Evolutionary conservation across 2,113 vertebrate genomes (phyloP).

Genomic region (Daboia siamensis): DNA sequence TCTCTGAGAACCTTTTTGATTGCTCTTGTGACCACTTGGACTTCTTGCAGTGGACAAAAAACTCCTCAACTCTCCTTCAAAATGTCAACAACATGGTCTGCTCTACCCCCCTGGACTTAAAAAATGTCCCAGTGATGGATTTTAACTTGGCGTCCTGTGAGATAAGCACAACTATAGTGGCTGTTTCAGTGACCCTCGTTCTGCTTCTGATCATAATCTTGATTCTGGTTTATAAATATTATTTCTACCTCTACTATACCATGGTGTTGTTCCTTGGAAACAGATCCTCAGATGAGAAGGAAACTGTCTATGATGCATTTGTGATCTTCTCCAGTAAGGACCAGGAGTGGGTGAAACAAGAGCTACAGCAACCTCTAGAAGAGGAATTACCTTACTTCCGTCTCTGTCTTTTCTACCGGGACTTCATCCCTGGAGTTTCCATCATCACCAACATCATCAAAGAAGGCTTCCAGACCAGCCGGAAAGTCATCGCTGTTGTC

Average conservation of each 20-base stretch:
- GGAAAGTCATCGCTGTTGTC: slow-evolving; percentile 73
- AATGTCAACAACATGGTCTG: slow-evolving; percentile 59
- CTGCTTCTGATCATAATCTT: background rate
- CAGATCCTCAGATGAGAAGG: slow-evolving; percentile 48
- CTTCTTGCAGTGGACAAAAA: slow-evolving; percentile 69
- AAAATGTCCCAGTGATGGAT: slow-evolving; percentile 13
- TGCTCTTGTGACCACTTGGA: slow-evolving; percentile 64
- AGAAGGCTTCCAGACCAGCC: slow-evolving; percentile 74
- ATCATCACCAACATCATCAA: slow-evolving; percentile 75
- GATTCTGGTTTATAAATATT: slow-evolving; percentile 69
- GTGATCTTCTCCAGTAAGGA: slow-evolving; percentile 79
- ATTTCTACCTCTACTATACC: slow-evolving; percentile 67
- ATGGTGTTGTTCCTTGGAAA: slow-evolving; percentile 66
- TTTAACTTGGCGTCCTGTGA: slow-evolving; percentile 62
- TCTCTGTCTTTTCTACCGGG: slow-evolving; percentile 73
- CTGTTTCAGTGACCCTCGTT: background rate
- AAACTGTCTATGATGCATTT: slow-evolving; percentile 72
- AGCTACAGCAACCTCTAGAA: slow-evolving; percentile 76
- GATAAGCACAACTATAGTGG: background rate
- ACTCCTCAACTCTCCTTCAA: slow-evolving; percentile 51
- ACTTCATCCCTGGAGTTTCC: slow-evolving; percentile 74
- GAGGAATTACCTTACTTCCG: slow-evolving; percentile 64
- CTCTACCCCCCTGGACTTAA: slow-evolving; percentile 20
- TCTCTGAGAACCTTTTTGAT: slow-evolving; percentile 68
- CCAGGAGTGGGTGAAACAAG: slow-evolving; percentile 73